Conservation (phyloP, 2,113 vertebrate species). For the Mus spicilegus region DNA sequence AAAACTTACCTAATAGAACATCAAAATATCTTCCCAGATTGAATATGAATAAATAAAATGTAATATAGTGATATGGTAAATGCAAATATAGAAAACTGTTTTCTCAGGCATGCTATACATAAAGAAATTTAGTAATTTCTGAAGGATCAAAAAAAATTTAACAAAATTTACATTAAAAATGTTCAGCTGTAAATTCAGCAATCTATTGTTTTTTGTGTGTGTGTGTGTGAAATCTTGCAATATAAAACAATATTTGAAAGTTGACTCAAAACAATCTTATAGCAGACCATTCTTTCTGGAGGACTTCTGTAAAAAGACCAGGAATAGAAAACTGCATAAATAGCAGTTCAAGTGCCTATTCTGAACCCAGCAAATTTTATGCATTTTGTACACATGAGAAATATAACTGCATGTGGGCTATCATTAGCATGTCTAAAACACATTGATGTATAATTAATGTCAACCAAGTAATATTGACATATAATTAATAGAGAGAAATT, state of each 20-base stretch:
- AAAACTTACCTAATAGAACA: constrained; percentile 44
- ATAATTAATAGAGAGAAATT: not conserved
- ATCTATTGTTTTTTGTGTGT: constrained; percentile 66
- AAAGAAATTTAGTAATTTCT: constrained; percentile 57
- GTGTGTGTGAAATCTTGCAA: not conserved
- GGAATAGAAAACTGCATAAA: not conserved
- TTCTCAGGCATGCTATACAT: constrained; percentile 51
- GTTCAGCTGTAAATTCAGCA: constrained; percentile 60
- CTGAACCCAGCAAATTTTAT: not conserved
- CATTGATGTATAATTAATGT: not conserved
- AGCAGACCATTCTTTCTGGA: constrained; percentile 33
- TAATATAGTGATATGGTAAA: constrained; percentile 52
- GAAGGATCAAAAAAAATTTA: constrained; percentile 78
- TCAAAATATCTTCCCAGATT: not conserved
- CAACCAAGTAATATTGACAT: constrained; percentile 8
- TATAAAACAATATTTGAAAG: constrained; percentile 28
- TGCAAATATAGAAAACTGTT: constrained; percentile 58
- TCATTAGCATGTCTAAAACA: not conserved
- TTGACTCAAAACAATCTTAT: constrained; percentile 68
- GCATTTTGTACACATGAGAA: constrained; percentile 37
- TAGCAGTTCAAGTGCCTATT: not conserved
- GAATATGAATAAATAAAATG: constrained; percentile 51
- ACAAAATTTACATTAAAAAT: constrained; percentile 60
- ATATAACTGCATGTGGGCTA: not conserved
- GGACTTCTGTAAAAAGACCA: not conserved